Conservation (phyloP, 23 tunicate genomes). For the Styela clava region DNA sequence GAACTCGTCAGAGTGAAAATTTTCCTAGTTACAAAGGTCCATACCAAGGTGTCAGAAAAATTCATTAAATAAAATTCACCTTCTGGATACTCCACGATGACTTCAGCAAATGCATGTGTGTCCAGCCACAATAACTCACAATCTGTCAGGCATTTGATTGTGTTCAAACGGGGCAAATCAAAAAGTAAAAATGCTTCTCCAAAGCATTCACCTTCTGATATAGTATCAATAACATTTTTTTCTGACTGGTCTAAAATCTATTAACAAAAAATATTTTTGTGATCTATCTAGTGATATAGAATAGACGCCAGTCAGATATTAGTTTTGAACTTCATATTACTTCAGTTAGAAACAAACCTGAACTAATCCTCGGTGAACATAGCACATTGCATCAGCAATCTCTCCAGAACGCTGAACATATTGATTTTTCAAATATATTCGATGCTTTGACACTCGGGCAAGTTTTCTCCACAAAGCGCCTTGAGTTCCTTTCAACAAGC, state of each 20-base stretch:
- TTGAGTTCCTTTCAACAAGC: slow-evolving; percentile 47
- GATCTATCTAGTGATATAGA: too few relatives aligned
- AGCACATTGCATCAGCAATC: slow-evolving; percentile 57
- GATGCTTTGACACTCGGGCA: slow-evolving; percentile 45
- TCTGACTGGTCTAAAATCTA: slow-evolving; percentile 71
- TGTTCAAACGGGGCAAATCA: slow-evolving; percentile 74
- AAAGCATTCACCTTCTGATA: slow-evolving; percentile 70
- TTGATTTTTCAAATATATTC: slow-evolving; percentile 66
- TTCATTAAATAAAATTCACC: too few relatives aligned
- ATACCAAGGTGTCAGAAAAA: too few relatives aligned
- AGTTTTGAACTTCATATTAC: too few relatives aligned
- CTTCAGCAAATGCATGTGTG: slow-evolving; percentile 65
- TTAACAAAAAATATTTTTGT: too few relatives aligned
- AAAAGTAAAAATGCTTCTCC: slow-evolving; percentile 69
- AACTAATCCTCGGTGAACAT: slow-evolving; percentile 69
- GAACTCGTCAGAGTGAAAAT: too few relatives aligned
- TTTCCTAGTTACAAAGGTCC: too few relatives aligned
- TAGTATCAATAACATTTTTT: slow-evolving; percentile 56
- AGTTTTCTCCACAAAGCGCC: slow-evolving; percentile 77
- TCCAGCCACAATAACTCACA: slow-evolving; percentile 66
- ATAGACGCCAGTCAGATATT: too few relatives aligned
- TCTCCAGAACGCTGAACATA: slow-evolving; percentile 87
- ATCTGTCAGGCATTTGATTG: slow-evolving; percentile 73
- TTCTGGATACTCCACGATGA: slow-evolving; percentile 76
- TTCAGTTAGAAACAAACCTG: too few relatives aligned